These are phyloP conservation scores for Heliconius charithonia DNA, from an alignment of 2,888 invertebrate species.

Conservation along the genomic window DNA sequence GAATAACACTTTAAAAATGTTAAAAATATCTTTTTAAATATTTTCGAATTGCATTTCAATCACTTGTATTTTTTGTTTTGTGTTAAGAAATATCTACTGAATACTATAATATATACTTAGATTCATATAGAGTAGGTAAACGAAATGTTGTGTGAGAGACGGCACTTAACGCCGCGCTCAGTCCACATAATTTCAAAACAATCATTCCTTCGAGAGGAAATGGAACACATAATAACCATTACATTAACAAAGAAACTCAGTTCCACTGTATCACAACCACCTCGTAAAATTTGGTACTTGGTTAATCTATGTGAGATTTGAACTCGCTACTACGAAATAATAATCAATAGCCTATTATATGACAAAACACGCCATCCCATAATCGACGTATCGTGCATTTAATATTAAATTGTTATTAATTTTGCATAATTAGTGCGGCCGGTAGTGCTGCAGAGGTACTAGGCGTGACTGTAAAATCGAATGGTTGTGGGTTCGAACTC, in stretches of 20 bases:
- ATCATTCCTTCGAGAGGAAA: neutral
- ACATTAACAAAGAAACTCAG: neutral
- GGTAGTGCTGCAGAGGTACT: too few relatives aligned
- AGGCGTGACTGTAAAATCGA: too few relatives aligned
- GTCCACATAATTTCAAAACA: neutral
- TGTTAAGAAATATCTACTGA: neutral
- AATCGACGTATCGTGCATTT: neutral
- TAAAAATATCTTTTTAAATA: neutral
- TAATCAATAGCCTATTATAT: neutral
- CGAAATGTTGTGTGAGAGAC: too few relatives aligned
- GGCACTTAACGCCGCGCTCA: too few relatives aligned
- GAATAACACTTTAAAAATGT: too few relatives aligned
- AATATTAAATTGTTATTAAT: neutral
- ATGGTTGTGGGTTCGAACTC: too few relatives aligned
- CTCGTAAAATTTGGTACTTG: neutral
- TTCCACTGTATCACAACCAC: too few relatives aligned
- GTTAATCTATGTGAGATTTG: neutral
- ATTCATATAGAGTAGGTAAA: too few relatives aligned
- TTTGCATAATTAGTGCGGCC: constrained; percentile 2
- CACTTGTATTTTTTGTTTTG: neutral
- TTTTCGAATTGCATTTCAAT: neutral
- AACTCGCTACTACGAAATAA: neutral
- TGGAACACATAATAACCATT: neutral
- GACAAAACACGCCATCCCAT: neutral
- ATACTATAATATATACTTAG: too few relatives aligned